Conservation (phyloP, 1,140 invertebrate genomes). For the Caenorhabditis tropicalis region DNA sequence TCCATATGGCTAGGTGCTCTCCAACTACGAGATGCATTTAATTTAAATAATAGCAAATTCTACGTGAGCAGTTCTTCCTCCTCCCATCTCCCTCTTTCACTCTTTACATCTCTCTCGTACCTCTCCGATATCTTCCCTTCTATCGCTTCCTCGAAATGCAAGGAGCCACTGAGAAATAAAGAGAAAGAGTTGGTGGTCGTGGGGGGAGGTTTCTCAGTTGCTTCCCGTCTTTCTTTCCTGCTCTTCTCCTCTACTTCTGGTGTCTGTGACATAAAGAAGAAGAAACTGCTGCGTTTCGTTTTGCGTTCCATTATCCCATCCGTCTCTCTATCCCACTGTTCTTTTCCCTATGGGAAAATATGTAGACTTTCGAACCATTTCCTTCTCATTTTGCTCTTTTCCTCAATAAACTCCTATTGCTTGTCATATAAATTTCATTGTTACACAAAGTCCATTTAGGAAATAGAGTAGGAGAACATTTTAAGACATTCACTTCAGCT, state of each 20-base stretch:
- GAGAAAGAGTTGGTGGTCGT: background rate
- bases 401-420: background rate
- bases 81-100: background rate
- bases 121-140: slow-evolving; percentile 20
- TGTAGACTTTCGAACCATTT: background rate
- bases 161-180: slow-evolving; percentile 1
- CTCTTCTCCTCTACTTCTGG: background rate
- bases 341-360: slow-evolving; percentile 44
- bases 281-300: slow-evolving; percentile 22
- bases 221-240: background rate
- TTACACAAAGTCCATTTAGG: background rate
- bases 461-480: background rate
- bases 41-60: slow-evolving; percentile 7
- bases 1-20: background rate
- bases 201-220: background rate
- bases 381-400: background rate
- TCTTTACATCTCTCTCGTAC: background rate
- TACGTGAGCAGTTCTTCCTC: background rate
- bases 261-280: slow-evolving; percentile 2
- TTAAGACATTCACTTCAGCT: too few relatives aligned
- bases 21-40: background rate
- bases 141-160: background rate
- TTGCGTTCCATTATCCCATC: slow-evolving; percentile 14
- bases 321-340: slow-evolving; percentile 1
- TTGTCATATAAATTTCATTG: background rate